Base-by-base conservation (phyloP, 2,888 invertebrate genomes). In the Temnothorax ravouxi region DNA sequence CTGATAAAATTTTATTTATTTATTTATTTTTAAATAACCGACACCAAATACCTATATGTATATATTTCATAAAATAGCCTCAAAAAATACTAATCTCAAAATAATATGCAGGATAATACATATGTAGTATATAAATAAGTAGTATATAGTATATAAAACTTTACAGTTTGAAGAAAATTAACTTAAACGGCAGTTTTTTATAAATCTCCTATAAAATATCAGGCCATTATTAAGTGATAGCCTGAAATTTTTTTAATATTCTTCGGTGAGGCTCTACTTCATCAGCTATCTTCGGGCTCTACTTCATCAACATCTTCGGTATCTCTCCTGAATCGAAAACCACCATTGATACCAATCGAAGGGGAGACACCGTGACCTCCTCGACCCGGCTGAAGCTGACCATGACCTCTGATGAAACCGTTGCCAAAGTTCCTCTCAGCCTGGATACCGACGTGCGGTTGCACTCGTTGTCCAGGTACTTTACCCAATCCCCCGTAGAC, bases 261-360 rank as follows among this genome's bases (percentile, higher is more conserved):
- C 25, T 71, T 80, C 50, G 38, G 11, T 25, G 15, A n/a, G 18
- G 18, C 18, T 50, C 47, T 47, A 18, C 4, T 38, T 80, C 25
- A n/a, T 79, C 69, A 18, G 2, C 18, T n/a, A 54, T 69, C 71
- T 38, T 71, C 47, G 44, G 3, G 13, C 18, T 50, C 47, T 47
- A 18, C 4, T 38, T 79, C 38, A n/a, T 79, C 69, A 21, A 2
- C 18, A 54, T 69, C 71, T 38, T 71, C 38, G 44, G 6, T n/a
- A 50, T 79, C 79, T 47, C 79, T 59, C 3, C 21, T 79, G 21
- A 79, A 79, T 11, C 79, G 67, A 2, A 67, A 79, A 8, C 79
- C 79, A 47, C 47, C 67, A 9, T 2, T 67, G 18, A 79, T 1
- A 5, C 67, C 79, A 62, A 59, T 21, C 11, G 79, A 79, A 0